These are phyloP conservation scores for Cetonia aurata DNA, from an alignment of 2,888 invertebrate species.

Conservation along the genomic window DNA sequence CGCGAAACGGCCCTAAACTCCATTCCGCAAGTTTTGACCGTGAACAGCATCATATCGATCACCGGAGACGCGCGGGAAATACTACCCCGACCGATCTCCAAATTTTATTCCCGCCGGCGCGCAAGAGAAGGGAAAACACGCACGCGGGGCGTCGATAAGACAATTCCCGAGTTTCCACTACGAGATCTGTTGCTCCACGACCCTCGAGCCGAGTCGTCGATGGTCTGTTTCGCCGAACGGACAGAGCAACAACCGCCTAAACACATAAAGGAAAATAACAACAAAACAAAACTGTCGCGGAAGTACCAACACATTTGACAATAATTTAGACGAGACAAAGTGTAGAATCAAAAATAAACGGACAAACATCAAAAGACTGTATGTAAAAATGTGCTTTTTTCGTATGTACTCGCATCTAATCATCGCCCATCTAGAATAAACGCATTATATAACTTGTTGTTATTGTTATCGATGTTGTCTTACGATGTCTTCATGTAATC, in stretches of 20 bases:
- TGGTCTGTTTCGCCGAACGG: slow-evolving; percentile 17
- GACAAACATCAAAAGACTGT: slow-evolving; percentile 31
- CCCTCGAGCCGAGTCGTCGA: slow-evolving; percentile 22
- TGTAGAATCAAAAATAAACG: slow-evolving; percentile 26
- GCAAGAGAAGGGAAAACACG: slow-evolving; percentile 54
- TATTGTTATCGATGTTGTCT: slow-evolving; percentile 5
- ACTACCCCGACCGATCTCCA: slow-evolving; percentile 55
- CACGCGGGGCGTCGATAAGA: slow-evolving; percentile 51
- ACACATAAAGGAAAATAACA: slow-evolving; percentile 25
- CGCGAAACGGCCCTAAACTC: slow-evolving; percentile 52
- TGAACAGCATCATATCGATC: slow-evolving; percentile 60
- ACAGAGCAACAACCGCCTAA: neutral
- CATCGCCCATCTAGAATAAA: slow-evolving; percentile 20
- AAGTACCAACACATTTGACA: slow-evolving; percentile 13
- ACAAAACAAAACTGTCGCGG: slow-evolving; percentile 6
- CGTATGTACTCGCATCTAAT: slow-evolving; percentile 11
- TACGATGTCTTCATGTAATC: slow-evolving; percentile 5
- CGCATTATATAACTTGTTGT: slow-evolving; percentile 19
- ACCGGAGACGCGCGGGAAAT: slow-evolving; percentile 56
- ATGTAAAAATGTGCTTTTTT: slow-evolving; percentile 39
- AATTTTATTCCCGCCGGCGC: slow-evolving; percentile 58
- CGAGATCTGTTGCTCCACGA: slow-evolving; percentile 48
- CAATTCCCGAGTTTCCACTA: slow-evolving; percentile 48
- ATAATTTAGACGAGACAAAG: slow-evolving; percentile 33
- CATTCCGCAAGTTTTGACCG: slow-evolving; percentile 58